Evolutionary conservation across 2,888 invertebrate species (phyloP), one percentile per base, ranked within the genome.

Genomic region (Cataglyphis cursor): DNA sequence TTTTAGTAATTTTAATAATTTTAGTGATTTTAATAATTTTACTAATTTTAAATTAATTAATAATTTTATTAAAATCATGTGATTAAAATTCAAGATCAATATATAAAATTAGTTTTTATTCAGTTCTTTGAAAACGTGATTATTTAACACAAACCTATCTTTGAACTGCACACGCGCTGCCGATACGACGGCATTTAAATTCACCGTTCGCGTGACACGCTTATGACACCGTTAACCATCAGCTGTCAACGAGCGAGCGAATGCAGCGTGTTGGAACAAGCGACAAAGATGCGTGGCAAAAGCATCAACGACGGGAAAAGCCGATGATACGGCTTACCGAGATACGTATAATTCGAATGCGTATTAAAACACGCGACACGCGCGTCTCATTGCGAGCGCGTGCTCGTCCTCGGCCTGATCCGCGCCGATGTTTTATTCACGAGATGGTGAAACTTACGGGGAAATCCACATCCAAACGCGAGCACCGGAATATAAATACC

Each of bases 361-460:
- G 72, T 59, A 35, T 80, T 80, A 72, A 80, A 80, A 70, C 44
- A 74, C 83, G 66, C 41, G 74, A 74, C 74, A 57, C 76, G 76
- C 74, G 59, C 70, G 57, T 21, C 57, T 84, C 61, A 74, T 70
- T 81, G 81, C 81, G 72, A 61, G 84, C 83, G 78, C 83, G 85
- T 85, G 83, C 85, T 85, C 78, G 84, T 81, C 81, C 80, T 82
- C 66, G 81, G 83, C 81, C 85, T 74, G 73, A 3, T 78, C 73
- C 35, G 83, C 73, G 15, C 41, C 75, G 59, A 89, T 90, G 87
- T 90, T 89, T 90, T 90, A 88, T 91, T 89, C 88, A 89, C 83
- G 81, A 89, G 82, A 81, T 73, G 41, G 62, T 51, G 62, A 81
- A 75, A 81, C 62, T 59, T 31, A 18, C 61, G 28, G 44, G 57